These are phyloP conservation scores for Danionella dracula DNA, from an alignment of 2,797 vertebrate species.

Conservation along the genomic window DNA sequence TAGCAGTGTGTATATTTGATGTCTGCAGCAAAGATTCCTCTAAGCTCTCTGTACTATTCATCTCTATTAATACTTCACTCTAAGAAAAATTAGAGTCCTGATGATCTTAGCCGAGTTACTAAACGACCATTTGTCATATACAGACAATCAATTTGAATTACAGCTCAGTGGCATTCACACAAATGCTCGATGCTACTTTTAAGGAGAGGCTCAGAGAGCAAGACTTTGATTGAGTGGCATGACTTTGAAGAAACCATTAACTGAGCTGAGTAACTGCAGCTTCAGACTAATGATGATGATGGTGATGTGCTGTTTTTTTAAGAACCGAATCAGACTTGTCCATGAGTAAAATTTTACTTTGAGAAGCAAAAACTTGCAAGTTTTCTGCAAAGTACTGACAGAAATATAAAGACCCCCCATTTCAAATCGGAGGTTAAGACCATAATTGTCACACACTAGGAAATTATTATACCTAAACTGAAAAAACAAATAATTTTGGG, in stretches of 20 bases:
- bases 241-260: conserved; percentile 41
- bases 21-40: neutral
- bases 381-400: neutral
- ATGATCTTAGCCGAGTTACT: conserved; percentile 20
- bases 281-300: conserved; percentile 46
- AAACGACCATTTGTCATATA: conserved; percentile 24
- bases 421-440: too few relatives aligned
- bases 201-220: conserved; percentile 34
- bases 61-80: conserved; percentile 27
- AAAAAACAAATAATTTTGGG: too few relatives aligned
- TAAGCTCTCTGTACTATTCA: neutral
- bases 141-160: conserved; percentile 25
- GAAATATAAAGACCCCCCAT: too few relatives aligned
- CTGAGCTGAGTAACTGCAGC: conserved; percentile 30
- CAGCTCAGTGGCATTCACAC: conserved; percentile 20
- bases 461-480: too few relatives aligned
- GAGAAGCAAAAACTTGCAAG: conserved; percentile 1
- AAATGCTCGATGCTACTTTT: conserved; percentile 11
- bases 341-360: conserved; percentile 26
- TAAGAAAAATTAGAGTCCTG: conserved; percentile 11
- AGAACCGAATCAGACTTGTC: conserved; percentile 28
- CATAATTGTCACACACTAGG: too few relatives aligned
- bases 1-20: neutral
- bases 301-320: conserved; percentile 39
- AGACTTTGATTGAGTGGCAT: conserved; percentile 33